These are phyloP conservation scores for Tetragonula clypearis DNA, from an alignment of 1,140 invertebrate species.

Conservation along the genomic window DNA sequence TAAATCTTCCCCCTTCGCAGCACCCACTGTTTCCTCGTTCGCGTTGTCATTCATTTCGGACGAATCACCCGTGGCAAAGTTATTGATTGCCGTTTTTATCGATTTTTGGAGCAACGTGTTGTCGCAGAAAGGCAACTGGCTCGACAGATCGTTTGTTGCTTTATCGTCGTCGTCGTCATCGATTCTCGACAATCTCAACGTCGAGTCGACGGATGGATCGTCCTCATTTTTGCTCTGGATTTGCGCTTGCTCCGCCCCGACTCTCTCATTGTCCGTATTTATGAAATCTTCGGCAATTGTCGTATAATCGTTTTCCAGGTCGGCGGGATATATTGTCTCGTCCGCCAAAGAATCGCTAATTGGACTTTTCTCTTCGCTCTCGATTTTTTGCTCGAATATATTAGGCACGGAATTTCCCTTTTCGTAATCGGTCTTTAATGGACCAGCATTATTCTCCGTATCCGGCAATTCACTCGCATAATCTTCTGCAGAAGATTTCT, in stretches of 20 bases:
- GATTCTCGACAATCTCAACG: not conserved
- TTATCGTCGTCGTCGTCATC: not conserved
- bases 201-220: not conserved
- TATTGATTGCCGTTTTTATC: constrained; percentile 71
- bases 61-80: constrained; percentile 57
- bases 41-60: not conserved
- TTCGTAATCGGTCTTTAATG: constrained; percentile 5
- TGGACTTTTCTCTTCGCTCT: not conserved
- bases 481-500: not conserved
- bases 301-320: too few relatives aligned
- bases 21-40: constrained; percentile 23
- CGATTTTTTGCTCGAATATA: not conserved
- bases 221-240: not conserved
- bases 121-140: constrained; percentile 47
- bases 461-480: constrained; percentile 7
- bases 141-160: not conserved
- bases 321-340: not conserved
- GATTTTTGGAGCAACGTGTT: constrained; percentile 57
- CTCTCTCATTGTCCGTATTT: not conserved
- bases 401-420: not conserved
- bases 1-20: constrained; percentile 49
- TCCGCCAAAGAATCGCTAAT: not conserved
- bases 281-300: not conserved
- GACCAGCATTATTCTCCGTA: constrained; percentile 1
- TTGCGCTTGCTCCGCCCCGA: not conserved